Base-by-base conservation (phyloP, 2,888 invertebrate species). In the Eupithecia vulgata region DNA sequence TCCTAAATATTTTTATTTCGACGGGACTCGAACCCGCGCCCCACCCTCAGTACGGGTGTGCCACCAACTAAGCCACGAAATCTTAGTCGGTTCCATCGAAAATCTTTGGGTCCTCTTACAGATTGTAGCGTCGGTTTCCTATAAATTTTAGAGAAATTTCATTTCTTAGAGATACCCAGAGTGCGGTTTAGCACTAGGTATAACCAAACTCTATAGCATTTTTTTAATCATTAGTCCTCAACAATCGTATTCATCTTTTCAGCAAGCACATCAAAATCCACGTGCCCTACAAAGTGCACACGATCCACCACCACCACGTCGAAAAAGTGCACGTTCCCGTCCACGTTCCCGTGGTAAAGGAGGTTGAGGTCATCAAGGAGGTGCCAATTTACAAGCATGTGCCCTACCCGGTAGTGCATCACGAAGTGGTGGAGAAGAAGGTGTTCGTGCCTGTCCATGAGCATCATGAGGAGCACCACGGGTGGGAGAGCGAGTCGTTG, bases 271-370 rank as follows among this genome's bases (percentile, higher is more conserved):
- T 94, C 6, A 93, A 90, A 30, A 94, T 94, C 85, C 94, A 94
- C 86, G 94, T 94, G 1, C 94, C 94, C 0, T 94, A 94, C 90
- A 94, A 94, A 79, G 83, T 94, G 52, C 93, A 93, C 82, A 94
- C 93, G 1, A 84, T 93, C 80, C 94, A 94, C 80, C 94, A 94
- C 76, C 94, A 94, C 84, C 94, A 94, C 87, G 93, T 93, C 3
- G 87, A 88, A n/a, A 94, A 93, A 76, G 89, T 93, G 0, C 91
- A 88, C 67, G 87, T 90, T 0, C 92, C 92, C 0, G 90, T 91
- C 0, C 93, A 92, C 77, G 92, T 92, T 7, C 93, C 93, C 0
- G 93, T 94, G 0, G 85, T 92, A 21, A 94, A 94, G 67, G 93
- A 94, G 69, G 93, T 94, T 13, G 87, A 81, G n/a, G 92, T 94